Evolutionary conservation across 1,140 invertebrate genomes (phyloP).

Genomic region (Lutraria rhynchaena): DNA sequence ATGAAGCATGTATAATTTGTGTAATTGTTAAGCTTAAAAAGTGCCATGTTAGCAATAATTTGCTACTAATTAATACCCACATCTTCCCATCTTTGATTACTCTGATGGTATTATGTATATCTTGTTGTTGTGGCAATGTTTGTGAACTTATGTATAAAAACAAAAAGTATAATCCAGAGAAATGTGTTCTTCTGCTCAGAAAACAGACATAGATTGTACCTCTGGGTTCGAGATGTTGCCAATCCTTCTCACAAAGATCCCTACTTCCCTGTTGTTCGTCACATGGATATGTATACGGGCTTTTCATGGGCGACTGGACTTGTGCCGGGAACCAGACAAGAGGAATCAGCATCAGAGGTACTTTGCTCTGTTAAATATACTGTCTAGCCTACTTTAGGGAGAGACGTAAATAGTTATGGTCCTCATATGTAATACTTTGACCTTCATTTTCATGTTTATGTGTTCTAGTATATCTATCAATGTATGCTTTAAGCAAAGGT

Average conservation of each 20-base stretch:
- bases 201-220: conserved; percentile 67
- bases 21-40: too few species aligned
- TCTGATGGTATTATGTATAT: background rate
- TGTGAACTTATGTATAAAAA: background rate
- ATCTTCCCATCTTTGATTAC: too few species aligned
- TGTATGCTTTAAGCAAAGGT: too few species aligned
- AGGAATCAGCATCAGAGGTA: conserved; percentile 77
- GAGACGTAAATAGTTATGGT: too few species aligned
- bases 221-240: conserved; percentile 72
- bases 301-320: conserved; percentile 76
- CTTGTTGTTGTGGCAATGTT: background rate
- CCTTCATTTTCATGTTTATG: too few species aligned
- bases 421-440: too few species aligned
- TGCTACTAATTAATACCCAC: too few species aligned
- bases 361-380: too few species aligned
- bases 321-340: conserved; percentile 70
- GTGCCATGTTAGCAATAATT: too few species aligned
- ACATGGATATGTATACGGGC: conserved; percentile 74
- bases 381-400: too few species aligned
- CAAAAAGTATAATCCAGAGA: background rate
- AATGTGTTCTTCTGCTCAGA: conserved; percentile 21
- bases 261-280: conserved; percentile 70
- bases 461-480: too few species aligned
- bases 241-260: conserved; percentile 69
- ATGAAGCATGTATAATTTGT: too few species aligned